Evolutionary conservation across 2,888 invertebrate genomes (phyloP), one percentile per base, ranked within the genome.

Genomic region (Pogonocherus hispidulus): DNA sequence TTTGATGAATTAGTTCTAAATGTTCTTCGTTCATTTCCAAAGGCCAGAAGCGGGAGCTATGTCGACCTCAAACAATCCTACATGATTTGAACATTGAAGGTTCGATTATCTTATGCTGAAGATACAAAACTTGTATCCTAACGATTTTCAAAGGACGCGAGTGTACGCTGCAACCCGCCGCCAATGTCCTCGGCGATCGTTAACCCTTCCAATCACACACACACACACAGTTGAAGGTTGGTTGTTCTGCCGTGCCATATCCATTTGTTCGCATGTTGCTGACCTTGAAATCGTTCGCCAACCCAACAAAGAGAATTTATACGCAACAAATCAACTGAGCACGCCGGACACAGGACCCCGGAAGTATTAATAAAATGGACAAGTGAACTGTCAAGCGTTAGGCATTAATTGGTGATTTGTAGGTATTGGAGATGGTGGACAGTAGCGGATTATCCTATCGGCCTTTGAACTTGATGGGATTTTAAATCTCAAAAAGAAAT

Each of bases 201-300:
- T 79, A 72, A 79, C 79, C 79, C 75, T 73, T 72, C 71, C 71
- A 68, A 70, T 68, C 65, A 51, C 62, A 55, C 57, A 37, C 37
- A 41, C 41, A 27, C n/a, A 41, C 41, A 60, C 70, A 75, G 78
- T 79, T 76, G 78, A 79, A 79, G 79, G 79, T 62, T 79, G 77
- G 77, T 72, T 74, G 67, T 74, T 59, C 64, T 72, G 71, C 73
- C 69, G 76, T 72, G 73, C 76, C 67, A 75, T 74, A 74, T 69
- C 69, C 71, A 74, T 77, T 76, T 75, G 76, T 76, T 77, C 77
- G 74, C 72, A 72, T 71, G 70, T 66, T 32, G 63, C 67, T 75
- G 79, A 75, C 78, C 79, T 78, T 79, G 78, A 74, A 70, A 71
- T 66, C 69, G 73, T 74, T 75, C 77, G 76, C 78, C 72, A 76